These are phyloP conservation scores for Bubalus kerabau DNA, from an alignment of 2,113 vertebrate genomes.

Conservation along the genomic window DNA sequence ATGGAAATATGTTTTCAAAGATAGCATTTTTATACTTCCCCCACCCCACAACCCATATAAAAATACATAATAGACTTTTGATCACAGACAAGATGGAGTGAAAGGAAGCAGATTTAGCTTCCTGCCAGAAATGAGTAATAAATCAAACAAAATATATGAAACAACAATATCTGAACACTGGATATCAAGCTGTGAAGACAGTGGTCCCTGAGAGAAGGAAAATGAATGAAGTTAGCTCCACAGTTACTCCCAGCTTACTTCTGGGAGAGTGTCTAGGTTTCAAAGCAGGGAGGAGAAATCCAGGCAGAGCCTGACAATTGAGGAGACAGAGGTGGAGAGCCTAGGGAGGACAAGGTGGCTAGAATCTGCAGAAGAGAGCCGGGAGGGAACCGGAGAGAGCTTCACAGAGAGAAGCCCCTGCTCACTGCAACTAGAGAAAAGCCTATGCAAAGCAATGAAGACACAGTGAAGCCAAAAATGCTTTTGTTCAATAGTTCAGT, in stretches of 20 bases:
- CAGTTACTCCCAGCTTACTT: not conserved
- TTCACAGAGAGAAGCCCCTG: not conserved
- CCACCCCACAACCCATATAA: no score
- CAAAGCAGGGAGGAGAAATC: not conserved
- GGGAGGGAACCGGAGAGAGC: rapidly evolving
- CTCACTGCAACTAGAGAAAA: not conserved
- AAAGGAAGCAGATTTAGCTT: not conserved
- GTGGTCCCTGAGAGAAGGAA: not conserved
- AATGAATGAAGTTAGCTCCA: not conserved
- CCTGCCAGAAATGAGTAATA: not conserved
- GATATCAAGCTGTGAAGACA: not conserved
- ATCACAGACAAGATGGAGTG: not conserved
- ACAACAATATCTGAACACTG: not conserved
- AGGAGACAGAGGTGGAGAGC: not conserved
- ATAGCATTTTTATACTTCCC: not conserved
- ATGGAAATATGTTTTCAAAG: not conserved
- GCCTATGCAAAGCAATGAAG: not conserved
- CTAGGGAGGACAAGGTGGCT: not conserved
- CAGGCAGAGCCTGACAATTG: not conserved
- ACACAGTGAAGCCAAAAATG: not conserved
- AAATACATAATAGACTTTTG: not conserved
- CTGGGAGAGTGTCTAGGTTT: not conserved
- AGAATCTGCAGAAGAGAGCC: not conserved
- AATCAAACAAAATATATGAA: not conserved
- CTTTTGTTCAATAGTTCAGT: not conserved